A percentile compares a stretch with the other conserved stretches of the same genome.
These are phyloP conservation scores for Stenopsyche tienmushanensis DNA, from an alignment of 1,140 invertebrate species.

Conservation along the genomic window DNA sequence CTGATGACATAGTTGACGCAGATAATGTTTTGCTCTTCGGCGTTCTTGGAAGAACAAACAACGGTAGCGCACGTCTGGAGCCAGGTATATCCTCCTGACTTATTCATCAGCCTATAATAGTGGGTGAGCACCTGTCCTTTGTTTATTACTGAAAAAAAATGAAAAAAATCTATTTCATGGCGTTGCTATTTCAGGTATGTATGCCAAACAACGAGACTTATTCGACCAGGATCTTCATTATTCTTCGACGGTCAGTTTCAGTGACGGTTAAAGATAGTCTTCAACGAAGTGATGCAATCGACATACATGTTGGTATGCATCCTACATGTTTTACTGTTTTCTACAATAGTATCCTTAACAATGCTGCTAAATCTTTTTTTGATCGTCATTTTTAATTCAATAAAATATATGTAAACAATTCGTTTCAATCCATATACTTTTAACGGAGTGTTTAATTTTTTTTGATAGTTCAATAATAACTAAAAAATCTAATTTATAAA, in stretches of 20 bases:
- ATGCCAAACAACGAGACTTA: constrained; percentile 11
- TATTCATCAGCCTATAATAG: constrained; percentile 95
- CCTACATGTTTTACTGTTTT: neutral
- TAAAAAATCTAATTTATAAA: no score
- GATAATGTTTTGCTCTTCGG: constrained; percentile 94
- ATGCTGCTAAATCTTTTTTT: neutral
- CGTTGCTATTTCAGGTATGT: neutral
- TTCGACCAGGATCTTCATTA: constrained; percentile 27
- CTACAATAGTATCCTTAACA: neutral
- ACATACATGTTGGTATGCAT: constrained; percentile 13
- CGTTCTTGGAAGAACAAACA: constrained; percentile 92
- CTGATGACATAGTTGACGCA: constrained; percentile 95
- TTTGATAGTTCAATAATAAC: no score
- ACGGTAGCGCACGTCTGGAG: constrained; percentile 95
- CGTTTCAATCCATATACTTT: no score
- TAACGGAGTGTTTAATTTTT: no score
- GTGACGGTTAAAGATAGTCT: no score
- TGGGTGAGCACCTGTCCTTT: constrained; percentile 96
- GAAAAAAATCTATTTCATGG: constrained; percentile 19
- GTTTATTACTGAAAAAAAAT: constrained; percentile 79
- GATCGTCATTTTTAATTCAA: no score
- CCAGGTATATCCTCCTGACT: constrained; percentile 94
- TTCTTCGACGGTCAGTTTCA: constrained; percentile 9
- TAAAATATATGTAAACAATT: no score
- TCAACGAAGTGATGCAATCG: constrained; percentile 19